Evolutionary conservation across 2,113 vertebrate genomes (phyloP).

Genomic region (Pimephales promelas): DNA sequence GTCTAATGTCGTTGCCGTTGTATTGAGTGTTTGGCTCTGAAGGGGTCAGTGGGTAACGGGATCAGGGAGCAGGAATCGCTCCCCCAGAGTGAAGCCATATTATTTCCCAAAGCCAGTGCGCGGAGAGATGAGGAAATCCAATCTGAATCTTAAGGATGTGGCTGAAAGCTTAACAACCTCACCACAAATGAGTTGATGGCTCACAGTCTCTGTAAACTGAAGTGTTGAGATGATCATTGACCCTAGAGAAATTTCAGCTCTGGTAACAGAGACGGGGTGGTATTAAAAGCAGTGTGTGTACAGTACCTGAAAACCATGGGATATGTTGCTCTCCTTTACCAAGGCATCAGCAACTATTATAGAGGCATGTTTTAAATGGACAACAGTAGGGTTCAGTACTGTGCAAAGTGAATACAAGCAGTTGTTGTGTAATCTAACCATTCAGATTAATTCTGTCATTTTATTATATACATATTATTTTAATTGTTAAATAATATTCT

Average conservation of each 20-base stretch:
- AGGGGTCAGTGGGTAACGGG: slow-evolving; percentile 69
- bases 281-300: slow-evolving; percentile 40
- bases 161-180: slow-evolving; percentile 55
- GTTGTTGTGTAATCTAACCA: neutral
- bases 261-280: slow-evolving; percentile 35
- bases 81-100: slow-evolving; percentile 70
- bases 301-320: neutral
- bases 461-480: neutral
- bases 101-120: slow-evolving; percentile 59
- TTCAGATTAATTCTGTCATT: neutral
- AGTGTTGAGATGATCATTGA: slow-evolving; percentile 29
- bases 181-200: slow-evolving; percentile 50
- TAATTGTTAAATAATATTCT: neutral
- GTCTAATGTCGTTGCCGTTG: slow-evolving; percentile 47
- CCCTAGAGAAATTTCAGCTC: slow-evolving; percentile 32
- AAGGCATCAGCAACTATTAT: neutral
- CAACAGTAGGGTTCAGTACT: neutral
- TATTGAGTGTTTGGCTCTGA: slow-evolving; percentile 71
- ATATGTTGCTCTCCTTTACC: slow-evolving; percentile 1
- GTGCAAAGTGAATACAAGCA: neutral
- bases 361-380: neutral
- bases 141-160: slow-evolving; percentile 69
- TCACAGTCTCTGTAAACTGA: slow-evolving; percentile 27
- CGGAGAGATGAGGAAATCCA: slow-evolving; percentile 73
- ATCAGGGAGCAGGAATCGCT: slow-evolving; percentile 73